A percentile compares a stretch with the other conserved stretches of the same genome.
These are phyloP conservation scores for Camponotus floridanus DNA, from an alignment of 1,140 invertebrate genomes.

Conservation along the genomic window DNA sequence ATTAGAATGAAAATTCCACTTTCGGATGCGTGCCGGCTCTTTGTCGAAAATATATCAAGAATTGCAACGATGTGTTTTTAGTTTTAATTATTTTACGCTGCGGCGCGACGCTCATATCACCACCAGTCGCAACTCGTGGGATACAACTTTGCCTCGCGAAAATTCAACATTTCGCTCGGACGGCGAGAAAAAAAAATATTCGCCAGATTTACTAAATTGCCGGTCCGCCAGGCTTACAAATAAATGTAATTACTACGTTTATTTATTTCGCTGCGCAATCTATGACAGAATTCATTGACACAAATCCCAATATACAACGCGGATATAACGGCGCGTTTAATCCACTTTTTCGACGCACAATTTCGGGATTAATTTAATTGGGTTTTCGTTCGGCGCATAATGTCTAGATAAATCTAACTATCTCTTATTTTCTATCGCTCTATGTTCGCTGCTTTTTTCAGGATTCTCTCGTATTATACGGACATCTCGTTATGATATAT, in stretches of 20 bases:
- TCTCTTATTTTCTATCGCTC: not conserved
- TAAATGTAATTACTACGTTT: conserved; percentile 63
- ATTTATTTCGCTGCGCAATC: conserved; percentile 61
- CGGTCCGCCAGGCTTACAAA: conserved; percentile 59
- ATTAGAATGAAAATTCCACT: conserved; percentile 60
- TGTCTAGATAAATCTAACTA: conserved; percentile 46
- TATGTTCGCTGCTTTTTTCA: not conserved
- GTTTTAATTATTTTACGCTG: conserved; percentile 60
- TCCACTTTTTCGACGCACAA: conserved; percentile 43
- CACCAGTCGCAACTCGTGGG: conserved; percentile 30
- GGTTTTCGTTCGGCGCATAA: conserved; percentile 24
- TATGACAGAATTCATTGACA: conserved; percentile 57
- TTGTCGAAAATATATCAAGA: conserved; percentile 61
- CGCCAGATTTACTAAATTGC: conserved; percentile 60
- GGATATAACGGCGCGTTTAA: conserved; percentile 33
- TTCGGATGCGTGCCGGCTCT: conserved; percentile 45
- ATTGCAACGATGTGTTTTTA: conserved; percentile 61
- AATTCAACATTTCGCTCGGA: conserved; percentile 73
- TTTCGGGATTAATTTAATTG: conserved; percentile 53
- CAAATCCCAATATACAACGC: conserved; percentile 39
- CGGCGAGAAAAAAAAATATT: conserved; percentile 48
- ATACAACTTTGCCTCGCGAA: conserved; percentile 46
- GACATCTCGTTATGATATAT: not conserved
- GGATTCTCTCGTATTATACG: not conserved
- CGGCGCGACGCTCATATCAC: not conserved